These are phyloP conservation scores for Aphrophora alni DNA, from an alignment of 2,888 invertebrate species.

Conservation along the genomic window DNA sequence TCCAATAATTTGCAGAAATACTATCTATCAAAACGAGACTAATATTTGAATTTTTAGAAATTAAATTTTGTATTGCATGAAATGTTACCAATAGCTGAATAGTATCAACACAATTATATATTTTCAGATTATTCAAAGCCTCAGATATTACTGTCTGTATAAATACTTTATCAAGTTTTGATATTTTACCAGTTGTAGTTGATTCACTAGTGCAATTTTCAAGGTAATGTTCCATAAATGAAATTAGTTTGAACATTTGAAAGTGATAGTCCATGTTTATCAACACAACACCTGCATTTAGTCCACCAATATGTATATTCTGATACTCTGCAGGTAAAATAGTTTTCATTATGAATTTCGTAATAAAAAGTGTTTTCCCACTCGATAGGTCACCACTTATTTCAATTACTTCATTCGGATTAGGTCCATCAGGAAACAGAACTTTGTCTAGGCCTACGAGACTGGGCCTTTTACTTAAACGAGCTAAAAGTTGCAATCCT, in stretches of 20 bases:
- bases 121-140: slow-evolving; percentile 56
- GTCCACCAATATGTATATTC: slow-evolving; percentile 56
- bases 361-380: slow-evolving; percentile 60
- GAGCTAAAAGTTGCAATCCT: slow-evolving; percentile 64
- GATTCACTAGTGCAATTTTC: slow-evolving; percentile 48
- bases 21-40: slow-evolving; percentile 61
- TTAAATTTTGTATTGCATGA: slow-evolving; percentile 56
- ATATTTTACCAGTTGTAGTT: slow-evolving; percentile 22
- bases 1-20: slow-evolving; percentile 62
- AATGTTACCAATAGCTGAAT: slow-evolving; percentile 56
- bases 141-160: slow-evolving; percentile 47
- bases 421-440: slow-evolving; percentile 59
- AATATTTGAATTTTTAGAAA: slow-evolving; percentile 57
- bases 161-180: slow-evolving; percentile 21
- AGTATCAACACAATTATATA: slow-evolving; percentile 58
- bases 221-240: slow-evolving; percentile 55
- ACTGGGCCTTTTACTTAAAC: slow-evolving; percentile 59
- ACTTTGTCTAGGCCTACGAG: slow-evolving; percentile 60
- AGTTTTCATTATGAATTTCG: slow-evolving; percentile 59
- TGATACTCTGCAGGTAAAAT: slow-evolving; percentile 57
- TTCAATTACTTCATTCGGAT: slow-evolving; percentile 59
- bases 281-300: slow-evolving; percentile 58
- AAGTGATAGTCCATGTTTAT: slow-evolving; percentile 63
- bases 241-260: slow-evolving; percentile 55
- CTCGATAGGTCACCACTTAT: slow-evolving; percentile 59